Percentiles rank a stretch among this genome's conserved stretches.
Conservation (phyloP, 2,797 vertebrate species). For the Leptatherina wallacei region DNA sequence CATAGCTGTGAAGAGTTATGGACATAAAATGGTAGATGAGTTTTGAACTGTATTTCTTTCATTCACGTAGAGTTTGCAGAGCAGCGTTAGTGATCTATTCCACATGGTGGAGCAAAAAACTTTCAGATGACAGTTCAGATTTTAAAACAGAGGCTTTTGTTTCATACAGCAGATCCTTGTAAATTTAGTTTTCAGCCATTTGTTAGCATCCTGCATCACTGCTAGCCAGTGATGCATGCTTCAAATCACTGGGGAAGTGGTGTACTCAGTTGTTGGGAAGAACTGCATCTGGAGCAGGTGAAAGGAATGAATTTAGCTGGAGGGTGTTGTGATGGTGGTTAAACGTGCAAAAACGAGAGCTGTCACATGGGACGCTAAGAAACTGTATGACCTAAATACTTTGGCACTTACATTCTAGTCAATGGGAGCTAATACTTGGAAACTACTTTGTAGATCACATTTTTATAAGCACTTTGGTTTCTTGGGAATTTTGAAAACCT, state of each 20-base stretch:
- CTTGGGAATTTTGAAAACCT: neutral
- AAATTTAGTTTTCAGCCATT: neutral
- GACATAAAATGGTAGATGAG: neutral
- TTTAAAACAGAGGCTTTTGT: conserved; percentile 12
- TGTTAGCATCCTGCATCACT: neutral
- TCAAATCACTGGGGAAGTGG: conserved; percentile 11
- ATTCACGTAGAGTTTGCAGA: neutral
- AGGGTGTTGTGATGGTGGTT: conserved; percentile 39
- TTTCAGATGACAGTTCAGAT: conserved; percentile 13
- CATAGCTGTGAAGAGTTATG: conserved; percentile 1
- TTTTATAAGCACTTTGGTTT: neutral
- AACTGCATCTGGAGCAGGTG: conserved; percentile 57
- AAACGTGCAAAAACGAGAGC: conserved; percentile 35
- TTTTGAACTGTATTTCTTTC: neutral
- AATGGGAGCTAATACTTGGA: conserved; percentile 8
- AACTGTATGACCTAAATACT: conserved; percentile 55
- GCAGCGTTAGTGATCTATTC: neutral
- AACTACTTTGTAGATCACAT: conserved; percentile 7
- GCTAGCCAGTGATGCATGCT: neutral
- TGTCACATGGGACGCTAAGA: conserved; percentile 17
- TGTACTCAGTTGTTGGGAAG: conserved; percentile 4
- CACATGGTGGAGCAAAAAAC: neutral
- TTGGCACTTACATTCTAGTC: conserved; percentile 14
- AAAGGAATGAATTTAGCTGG: conserved; percentile 40
- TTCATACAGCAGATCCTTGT: neutral